These are phyloP conservation scores for Cinclus mexicanus DNA, from an alignment of 2,113 vertebrate genomes.

Conservation along the genomic window DNA sequence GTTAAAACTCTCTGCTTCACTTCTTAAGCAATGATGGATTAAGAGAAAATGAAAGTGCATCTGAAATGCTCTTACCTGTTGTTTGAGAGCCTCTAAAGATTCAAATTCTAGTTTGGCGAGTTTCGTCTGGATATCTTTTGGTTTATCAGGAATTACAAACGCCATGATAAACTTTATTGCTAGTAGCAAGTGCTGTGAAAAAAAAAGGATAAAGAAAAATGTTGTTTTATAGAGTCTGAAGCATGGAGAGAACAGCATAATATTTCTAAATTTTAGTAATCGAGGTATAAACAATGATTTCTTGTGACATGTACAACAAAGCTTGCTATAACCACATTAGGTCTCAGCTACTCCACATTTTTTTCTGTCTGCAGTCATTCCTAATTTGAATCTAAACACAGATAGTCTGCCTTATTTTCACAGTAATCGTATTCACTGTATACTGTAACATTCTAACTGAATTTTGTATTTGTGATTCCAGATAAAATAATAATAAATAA, in stretches of 20 bases:
- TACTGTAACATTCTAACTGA: not conserved
- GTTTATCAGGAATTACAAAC: conserved; percentile 91
- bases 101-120: conserved; percentile 91
- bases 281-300: not conserved
- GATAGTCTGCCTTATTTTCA: not conserved
- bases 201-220: not conserved
- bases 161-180: conserved; percentile 92
- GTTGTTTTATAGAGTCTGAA: not conserved
- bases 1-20: not conserved
- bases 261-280: not conserved
- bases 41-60: not conserved
- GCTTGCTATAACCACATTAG: not conserved
- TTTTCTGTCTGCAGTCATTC: not conserved
- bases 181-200: conserved; percentile 85
- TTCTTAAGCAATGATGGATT: not conserved
- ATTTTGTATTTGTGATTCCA: not conserved
- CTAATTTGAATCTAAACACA: not conserved
- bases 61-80: conserved; percentile 81
- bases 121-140: conserved; percentile 86
- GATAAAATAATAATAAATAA: not conserved
- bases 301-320: not conserved
- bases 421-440: not conserved
- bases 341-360: not conserved
- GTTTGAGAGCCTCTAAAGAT: conserved; percentile 92
- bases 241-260: not conserved